Percentiles rank a stretch among this genome's conserved stretches.
phyloP scores from a whole-genome alignment of 2,113 vertebrate species.

The Nyctibius bracteatus region DNA sequence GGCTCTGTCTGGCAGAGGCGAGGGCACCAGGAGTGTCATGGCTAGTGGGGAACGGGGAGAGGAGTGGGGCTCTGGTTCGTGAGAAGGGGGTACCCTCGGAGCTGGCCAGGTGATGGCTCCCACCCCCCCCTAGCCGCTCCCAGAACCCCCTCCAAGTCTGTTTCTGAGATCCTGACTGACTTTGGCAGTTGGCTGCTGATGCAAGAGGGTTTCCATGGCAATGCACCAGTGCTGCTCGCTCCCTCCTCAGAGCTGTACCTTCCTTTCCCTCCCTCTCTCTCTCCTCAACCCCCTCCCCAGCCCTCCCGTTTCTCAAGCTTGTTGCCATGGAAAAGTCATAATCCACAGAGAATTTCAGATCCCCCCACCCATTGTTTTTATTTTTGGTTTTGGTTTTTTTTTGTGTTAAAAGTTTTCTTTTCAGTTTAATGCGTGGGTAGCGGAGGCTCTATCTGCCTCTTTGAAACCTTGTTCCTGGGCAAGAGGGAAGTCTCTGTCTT shows the following conservation, averaged over 20 bases:
- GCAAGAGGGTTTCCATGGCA: slow-evolving; percentile 74
- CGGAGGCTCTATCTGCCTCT: neutral
- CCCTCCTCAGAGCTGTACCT: slow-evolving; percentile 43
- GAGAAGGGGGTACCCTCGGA: neutral
- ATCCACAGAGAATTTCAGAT: slow-evolving; percentile 49
- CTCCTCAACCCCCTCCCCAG: neutral
- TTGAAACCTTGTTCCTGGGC: neutral
- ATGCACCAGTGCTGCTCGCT: slow-evolving; percentile 42
- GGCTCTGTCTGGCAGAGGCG: neutral
- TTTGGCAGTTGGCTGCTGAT: slow-evolving; percentile 66
- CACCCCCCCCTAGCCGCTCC: neutral
- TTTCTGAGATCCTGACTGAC: slow-evolving; percentile 67
- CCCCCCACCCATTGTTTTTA: neutral
- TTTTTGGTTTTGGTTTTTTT: no score
- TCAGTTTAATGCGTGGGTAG: neutral
- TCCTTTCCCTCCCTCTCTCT: slow-evolving; percentile 37
- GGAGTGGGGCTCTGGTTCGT: neutral
- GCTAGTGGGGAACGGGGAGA: neutral
- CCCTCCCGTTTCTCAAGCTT: slow-evolving; percentile 43
- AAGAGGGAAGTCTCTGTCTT: neutral
- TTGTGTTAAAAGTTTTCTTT: neutral
- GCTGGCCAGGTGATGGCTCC: neutral
- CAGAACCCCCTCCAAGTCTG: slow-evolving; percentile 1
- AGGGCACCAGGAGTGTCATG: neutral
- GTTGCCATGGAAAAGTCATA: slow-evolving; percentile 67